Evolutionary conservation across 2,113 vertebrate genomes (phyloP).

Genomic region (Semnornis frantzii): DNA sequence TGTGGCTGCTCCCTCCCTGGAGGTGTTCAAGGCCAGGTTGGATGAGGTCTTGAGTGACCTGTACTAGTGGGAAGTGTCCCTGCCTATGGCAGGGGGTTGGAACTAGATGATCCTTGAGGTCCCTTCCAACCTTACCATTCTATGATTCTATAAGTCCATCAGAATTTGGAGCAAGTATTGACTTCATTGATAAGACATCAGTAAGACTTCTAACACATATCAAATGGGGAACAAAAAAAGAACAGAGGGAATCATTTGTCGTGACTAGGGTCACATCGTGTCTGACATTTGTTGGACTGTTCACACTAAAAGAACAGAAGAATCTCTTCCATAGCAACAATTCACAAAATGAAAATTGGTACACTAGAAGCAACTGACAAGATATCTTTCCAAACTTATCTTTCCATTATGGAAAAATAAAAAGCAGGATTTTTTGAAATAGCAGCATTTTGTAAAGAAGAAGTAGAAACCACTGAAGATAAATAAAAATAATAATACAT

Average conservation of each 20-base stretch:
- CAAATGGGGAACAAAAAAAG: not conserved
- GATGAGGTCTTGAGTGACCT: no score
- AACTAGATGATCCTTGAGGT: no score
- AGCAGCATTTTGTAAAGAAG: not conserved
- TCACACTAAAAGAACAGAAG: not conserved
- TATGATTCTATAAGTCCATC: no score
- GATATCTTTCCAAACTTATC: not conserved
- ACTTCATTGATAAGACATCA: not conserved
- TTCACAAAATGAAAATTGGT: not conserved
- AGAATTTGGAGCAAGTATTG: not conserved
- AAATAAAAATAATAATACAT: not conserved
- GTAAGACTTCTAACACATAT: not conserved
- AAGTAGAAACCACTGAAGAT: not conserved
- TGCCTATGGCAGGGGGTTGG: no score
- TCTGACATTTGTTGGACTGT: not conserved
- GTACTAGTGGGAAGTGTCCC: no score
- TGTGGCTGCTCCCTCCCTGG: no score
- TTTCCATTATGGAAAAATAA: not conserved
- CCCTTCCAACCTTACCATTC: no score
- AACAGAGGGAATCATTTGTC: not conserved
- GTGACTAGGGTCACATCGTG: rapidly evolving
- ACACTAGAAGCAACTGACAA: not conserved
- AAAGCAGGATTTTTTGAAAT: not conserved
- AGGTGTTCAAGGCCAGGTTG: no score
- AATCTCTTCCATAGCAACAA: not conserved